phyloP scores from a whole-genome alignment of 2,888 invertebrate species.

The Drosophila multiciliata region DNA sequence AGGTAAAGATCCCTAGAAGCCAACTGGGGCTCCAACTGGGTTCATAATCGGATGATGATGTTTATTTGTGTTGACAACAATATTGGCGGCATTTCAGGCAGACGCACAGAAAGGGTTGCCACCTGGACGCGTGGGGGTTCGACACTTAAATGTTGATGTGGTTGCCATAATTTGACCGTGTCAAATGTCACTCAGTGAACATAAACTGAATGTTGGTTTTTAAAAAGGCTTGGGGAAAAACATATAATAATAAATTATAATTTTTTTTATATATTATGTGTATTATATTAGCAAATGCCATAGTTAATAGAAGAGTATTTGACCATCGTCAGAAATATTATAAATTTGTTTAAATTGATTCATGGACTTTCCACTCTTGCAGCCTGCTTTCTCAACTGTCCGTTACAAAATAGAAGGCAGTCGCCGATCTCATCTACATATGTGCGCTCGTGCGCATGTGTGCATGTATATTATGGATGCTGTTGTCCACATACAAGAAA shows the following conservation, averaged over 20 bases:
- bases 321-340: not conserved
- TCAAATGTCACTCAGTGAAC: not conserved
- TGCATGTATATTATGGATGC: slow-evolving; percentile 38
- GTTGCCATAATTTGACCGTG: not conserved
- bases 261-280: too few relatives aligned
- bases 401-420: slow-evolving; percentile 69
- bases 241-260: not conserved
- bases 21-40: slow-evolving; percentile 18
- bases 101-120: slow-evolving; percentile 15
- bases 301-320: not conserved
- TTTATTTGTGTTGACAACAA: slow-evolving; percentile 77
- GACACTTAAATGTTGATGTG: slow-evolving; percentile 2
- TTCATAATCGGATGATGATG: slow-evolving; percentile 64
- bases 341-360: slow-evolving; percentile 4
- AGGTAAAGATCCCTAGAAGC: slow-evolving; percentile 3
- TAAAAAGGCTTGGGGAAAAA: too few relatives aligned
- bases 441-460: not conserved
- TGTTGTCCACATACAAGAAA: slow-evolving; percentile 47
- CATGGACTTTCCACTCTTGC: slow-evolving; percentile 1
- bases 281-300: not conserved
- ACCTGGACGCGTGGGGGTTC: slow-evolving; percentile 11
- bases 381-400: slow-evolving; percentile 37
- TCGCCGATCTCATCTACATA: not conserved
- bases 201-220: not conserved
- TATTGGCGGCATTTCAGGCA: slow-evolving; percentile 46